phyloP scores from a whole-genome alignment of 1,140 invertebrate genomes.

The Apis dorsata region DNA sequence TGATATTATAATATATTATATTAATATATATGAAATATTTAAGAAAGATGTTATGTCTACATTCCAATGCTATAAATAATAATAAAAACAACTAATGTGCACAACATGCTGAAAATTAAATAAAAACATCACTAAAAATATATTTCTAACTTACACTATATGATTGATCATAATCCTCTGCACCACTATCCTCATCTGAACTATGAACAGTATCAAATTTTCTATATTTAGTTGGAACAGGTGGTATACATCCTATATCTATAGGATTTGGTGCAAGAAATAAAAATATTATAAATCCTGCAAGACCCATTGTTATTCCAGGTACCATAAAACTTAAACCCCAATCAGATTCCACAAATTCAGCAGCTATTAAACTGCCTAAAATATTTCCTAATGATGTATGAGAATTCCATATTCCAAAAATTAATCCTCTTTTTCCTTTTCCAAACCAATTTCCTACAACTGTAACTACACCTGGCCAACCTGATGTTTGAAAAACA shows the following conservation, averaged over 20 bases:
- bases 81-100: constrained; percentile 12
- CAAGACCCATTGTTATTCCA: constrained; percentile 88
- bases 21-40: neutral
- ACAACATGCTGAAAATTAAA: constrained; percentile 22
- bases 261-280: constrained; percentile 91
- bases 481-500: constrained; percentile 94
- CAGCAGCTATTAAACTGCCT: constrained; percentile 90
- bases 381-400: constrained; percentile 97
- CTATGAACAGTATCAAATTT: constrained; percentile 70
- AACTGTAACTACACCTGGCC: constrained; percentile 95
- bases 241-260: constrained; percentile 84
- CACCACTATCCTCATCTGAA: constrained; percentile 71
- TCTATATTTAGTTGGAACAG: constrained; percentile 72
- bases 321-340: constrained; percentile 95
- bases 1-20: constrained; percentile 2
- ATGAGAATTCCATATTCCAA: constrained; percentile 98
- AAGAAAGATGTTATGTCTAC: neutral
- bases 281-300: constrained; percentile 91
- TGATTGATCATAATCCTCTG: constrained; percentile 59
- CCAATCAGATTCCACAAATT: constrained; percentile 94
- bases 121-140: neutral
- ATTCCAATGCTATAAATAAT: constrained; percentile 32
- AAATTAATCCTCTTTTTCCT: constrained; percentile 93
- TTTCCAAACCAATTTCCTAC: constrained; percentile 98
- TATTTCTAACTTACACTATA: constrained; percentile 67